Percentiles rank a stretch among this genome's conserved stretches.
Evolutionary conservation across 2,113 vertebrate genomes (phyloP).

Genomic region (Delphinapterus leucas): DNA sequence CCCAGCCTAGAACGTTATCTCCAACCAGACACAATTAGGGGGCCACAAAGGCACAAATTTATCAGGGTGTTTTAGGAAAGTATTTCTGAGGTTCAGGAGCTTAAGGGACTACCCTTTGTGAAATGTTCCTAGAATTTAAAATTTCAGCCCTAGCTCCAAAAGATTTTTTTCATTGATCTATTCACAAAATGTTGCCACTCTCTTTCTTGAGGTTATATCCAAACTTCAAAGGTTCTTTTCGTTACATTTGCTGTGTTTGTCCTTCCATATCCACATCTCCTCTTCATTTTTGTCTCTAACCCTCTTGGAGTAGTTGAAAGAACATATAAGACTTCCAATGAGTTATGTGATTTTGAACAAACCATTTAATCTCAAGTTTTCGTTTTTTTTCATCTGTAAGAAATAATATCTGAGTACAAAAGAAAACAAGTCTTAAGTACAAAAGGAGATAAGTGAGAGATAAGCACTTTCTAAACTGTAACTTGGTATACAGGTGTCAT

Average conservation of each 20-base stretch:
- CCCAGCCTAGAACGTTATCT: background rate
- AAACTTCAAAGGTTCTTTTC: background rate
- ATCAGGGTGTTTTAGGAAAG: background rate
- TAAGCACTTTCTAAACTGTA: background rate
- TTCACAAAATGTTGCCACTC: background rate
- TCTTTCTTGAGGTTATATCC: background rate
- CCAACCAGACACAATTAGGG: background rate
- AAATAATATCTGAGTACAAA: background rate
- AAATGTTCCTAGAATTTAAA: background rate
- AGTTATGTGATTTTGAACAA: background rate
- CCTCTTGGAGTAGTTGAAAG: background rate
- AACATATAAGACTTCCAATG: background rate
- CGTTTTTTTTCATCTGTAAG: background rate
- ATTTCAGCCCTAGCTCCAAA: background rate
- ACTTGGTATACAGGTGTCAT: background rate
- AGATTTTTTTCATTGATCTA: background rate
- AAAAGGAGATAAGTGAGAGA: background rate
- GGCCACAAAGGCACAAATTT: background rate
- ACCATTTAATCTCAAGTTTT: background rate
- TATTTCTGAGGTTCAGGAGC: background rate
- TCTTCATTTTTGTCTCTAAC: background rate
- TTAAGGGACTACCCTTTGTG: background rate
- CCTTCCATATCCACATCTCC: background rate
- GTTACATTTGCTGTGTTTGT: background rate
- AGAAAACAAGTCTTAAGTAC: background rate